These are phyloP conservation scores for Neodiprion pinetum DNA, from an alignment of 1,140 invertebrate species.

Conservation along the genomic window DNA sequence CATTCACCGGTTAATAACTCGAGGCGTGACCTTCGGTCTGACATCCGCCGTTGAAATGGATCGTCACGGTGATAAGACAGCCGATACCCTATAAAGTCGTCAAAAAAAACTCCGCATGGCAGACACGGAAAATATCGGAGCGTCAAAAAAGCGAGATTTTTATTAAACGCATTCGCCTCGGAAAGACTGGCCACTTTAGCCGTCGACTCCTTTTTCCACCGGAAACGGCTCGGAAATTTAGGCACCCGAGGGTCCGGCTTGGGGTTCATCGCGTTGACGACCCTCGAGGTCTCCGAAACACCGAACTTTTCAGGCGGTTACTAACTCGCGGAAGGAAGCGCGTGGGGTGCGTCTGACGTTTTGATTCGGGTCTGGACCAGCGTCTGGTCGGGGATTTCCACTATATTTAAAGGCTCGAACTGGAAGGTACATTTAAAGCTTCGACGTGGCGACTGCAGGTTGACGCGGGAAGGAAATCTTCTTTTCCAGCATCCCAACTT, in stretches of 20 bases:
- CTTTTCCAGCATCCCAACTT: too few species aligned
- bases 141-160: background rate
- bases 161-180: too few species aligned
- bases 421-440: too few species aligned
- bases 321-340: background rate
- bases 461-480: too few species aligned
- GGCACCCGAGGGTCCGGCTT: background rate
- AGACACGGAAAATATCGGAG: background rate
- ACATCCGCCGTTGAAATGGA: too few species aligned
- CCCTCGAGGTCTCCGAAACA: background rate
- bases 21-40: too few species aligned
- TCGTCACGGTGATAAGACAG: too few species aligned
- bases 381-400: background rate
- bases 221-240: background rate
- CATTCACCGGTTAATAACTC: background rate
- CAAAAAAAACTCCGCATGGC: too few species aligned
- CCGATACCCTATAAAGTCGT: too few species aligned
- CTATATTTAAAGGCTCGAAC: background rate
- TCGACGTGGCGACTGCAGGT: too few species aligned
- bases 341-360: background rate
- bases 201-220: too few species aligned
- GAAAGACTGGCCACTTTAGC: too few species aligned
- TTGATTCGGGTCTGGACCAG: slow-evolving; percentile 4
- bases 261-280: background rate
- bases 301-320: background rate